Conservation (phyloP, 1,140 invertebrate genomes). For the Octopus sinensis region DNA sequence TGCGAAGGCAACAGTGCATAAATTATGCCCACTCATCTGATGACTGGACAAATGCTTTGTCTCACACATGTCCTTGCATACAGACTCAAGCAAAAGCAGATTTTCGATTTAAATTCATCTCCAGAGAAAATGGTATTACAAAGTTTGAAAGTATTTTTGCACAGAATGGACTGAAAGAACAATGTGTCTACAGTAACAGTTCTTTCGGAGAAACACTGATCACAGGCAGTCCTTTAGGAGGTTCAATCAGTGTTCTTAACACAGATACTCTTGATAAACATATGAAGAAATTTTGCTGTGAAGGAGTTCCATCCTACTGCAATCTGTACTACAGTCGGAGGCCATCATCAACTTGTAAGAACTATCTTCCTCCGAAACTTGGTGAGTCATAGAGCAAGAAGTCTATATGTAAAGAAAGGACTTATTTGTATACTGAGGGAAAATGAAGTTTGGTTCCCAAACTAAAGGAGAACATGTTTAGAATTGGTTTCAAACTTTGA, state of each 20-base stretch:
- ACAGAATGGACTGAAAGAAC: not conserved
- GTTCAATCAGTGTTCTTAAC: not conserved
- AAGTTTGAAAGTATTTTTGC: slow-evolving; percentile 7
- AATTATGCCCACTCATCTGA: not conserved
- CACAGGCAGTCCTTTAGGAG: not conserved
- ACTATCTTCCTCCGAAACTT: not conserved
- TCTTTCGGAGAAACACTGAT: not conserved
- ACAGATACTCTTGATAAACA: not conserved
- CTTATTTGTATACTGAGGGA: too few relatives aligned
- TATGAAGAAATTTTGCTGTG: slow-evolving; percentile 13
- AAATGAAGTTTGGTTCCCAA: too few relatives aligned
- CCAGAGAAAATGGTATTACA: not conserved
- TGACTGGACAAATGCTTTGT: not conserved
- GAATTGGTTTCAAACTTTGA: too few relatives aligned
- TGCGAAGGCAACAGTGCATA: not conserved
- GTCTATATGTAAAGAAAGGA: too few relatives aligned
- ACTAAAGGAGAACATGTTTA: too few relatives aligned
- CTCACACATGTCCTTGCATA: slow-evolving; percentile 5
- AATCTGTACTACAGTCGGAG: not conserved
- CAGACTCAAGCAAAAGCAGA: not conserved
- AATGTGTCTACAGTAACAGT: slow-evolving; percentile 3
- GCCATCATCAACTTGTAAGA: not conserved
- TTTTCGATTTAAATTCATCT: not conserved
- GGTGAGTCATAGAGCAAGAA: not conserved
- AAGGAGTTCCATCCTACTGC: not conserved